These are phyloP conservation scores for Drosophila affinis DNA, from an alignment of 2,888 invertebrate genomes.

Conservation along the genomic window DNA sequence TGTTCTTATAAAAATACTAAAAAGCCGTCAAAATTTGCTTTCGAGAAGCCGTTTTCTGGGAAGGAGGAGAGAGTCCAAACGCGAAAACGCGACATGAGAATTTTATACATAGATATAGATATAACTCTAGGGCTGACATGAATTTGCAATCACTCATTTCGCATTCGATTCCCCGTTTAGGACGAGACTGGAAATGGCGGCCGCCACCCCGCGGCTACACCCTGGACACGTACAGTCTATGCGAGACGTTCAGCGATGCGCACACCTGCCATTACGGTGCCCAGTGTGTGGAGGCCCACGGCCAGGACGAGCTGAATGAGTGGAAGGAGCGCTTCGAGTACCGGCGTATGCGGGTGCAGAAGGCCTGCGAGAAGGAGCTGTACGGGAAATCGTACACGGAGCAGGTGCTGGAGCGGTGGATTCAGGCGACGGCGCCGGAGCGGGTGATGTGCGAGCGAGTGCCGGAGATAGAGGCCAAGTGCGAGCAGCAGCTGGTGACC, in stretches of 20 bases:
- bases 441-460: conserved; percentile 87
- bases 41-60: no score
- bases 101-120: no score
- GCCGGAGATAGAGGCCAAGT: conserved; percentile 86
- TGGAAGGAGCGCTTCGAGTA: conserved; percentile 90
- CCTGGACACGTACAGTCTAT: conserved; percentile 87
- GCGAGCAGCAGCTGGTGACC: conserved; percentile 86
- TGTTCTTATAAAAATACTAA: no score
- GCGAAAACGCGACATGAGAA: no score
- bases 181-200: conserved; percentile 88
- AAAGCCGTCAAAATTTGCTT: no score
- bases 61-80: no score
- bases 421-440: conserved; percentile 86
- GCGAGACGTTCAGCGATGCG: conserved; percentile 86
- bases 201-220: conserved; percentile 89
- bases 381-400: conserved; percentile 87
- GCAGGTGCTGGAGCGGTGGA: conserved; percentile 87
- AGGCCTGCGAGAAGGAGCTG: conserved; percentile 88
- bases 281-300: conserved; percentile 90
- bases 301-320: conserved; percentile 88
- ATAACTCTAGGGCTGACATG: not conserved
- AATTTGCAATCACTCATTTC: conserved; percentile 14
- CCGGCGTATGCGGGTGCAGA: conserved; percentile 86
- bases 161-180: conserved; percentile 53
- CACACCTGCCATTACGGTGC: conserved; percentile 88